Evolutionary conservation across 2,113 vertebrate genomes (phyloP).

Genomic region (Trochalopteron elliotii): DNA sequence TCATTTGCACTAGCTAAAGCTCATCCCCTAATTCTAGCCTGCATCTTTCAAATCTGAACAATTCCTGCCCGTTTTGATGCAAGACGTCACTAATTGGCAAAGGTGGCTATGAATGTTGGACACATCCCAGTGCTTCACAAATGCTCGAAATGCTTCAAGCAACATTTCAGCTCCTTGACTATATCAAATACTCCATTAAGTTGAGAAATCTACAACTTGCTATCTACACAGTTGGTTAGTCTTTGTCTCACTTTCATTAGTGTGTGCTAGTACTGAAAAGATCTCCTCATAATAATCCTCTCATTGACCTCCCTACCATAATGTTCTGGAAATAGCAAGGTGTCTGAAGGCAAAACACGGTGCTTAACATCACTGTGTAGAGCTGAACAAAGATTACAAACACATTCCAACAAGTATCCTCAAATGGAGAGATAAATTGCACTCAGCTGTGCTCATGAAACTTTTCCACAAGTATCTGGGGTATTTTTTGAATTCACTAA

Average conservation of each 20-base stretch:
- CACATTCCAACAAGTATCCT: not conserved
- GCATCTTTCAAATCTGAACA: not conserved
- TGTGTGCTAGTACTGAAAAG: not conserved
- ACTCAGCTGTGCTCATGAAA: not conserved
- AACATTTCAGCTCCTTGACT: not conserved
- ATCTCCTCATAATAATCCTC: not conserved
- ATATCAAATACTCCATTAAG: not conserved
- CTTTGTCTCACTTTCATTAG: not conserved
- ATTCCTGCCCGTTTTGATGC: not conserved
- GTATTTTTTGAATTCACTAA: not conserved
- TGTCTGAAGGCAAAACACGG: not conserved
- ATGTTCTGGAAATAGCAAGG: conserved; percentile 15
- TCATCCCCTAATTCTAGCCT: not conserved
- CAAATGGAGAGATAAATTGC: not conserved
- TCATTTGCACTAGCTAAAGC: not conserved
- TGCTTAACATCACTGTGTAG: not conserved
- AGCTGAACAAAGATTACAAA: not conserved
- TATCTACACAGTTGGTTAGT: not conserved
- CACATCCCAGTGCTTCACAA: not conserved
- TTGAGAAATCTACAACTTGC: not conserved
- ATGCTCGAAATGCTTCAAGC: not conserved
- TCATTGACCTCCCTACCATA: not conserved
- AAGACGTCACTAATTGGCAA: not conserved
- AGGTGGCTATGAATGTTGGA: not conserved
- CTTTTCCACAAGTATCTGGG: not conserved